Conservation (phyloP, 2,797 vertebrate genomes). For the Ciconia nigra region DNA sequence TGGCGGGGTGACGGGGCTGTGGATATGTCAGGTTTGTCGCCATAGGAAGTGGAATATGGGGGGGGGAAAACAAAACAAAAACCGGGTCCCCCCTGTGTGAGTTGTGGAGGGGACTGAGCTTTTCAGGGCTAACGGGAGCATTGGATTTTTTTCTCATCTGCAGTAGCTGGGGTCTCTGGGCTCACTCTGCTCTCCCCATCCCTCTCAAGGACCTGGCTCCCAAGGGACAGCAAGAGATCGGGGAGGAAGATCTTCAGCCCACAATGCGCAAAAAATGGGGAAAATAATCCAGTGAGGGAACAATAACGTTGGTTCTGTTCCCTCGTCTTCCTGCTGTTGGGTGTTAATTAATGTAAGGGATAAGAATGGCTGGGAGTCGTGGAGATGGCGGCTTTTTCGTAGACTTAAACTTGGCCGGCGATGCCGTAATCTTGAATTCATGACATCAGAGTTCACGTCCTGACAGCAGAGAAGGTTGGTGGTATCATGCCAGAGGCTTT, state of each 20-base stretch:
- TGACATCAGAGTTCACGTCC: neutral
- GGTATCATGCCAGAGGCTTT: neutral
- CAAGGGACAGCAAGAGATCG: neutral
- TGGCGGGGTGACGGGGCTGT: neutral
- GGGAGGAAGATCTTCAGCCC: neutral
- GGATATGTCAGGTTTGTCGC: neutral
- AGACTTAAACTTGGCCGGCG: neutral
- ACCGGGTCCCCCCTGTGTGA: accelerated
- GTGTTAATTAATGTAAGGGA: neutral
- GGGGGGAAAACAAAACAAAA: neutral
- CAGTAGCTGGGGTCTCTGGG: neutral
- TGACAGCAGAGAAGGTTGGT: neutral
- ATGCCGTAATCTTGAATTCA: neutral
- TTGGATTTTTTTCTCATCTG: neutral
- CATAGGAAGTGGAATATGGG: neutral
- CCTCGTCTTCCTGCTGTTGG: neutral
- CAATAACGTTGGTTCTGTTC: neutral
- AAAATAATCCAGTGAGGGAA: neutral
- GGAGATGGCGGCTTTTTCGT: neutral
- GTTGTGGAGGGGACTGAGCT: neutral
- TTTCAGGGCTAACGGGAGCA: neutral
- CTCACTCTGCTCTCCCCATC: neutral
- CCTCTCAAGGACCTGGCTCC: neutral
- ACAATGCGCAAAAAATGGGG: neutral
- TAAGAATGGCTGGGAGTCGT: neutral